Percentiles rank a stretch among this genome's conserved stretches.
phyloP scores from a whole-genome alignment of 2,888 invertebrate genomes.

The Aethes cnicana region DNA sequence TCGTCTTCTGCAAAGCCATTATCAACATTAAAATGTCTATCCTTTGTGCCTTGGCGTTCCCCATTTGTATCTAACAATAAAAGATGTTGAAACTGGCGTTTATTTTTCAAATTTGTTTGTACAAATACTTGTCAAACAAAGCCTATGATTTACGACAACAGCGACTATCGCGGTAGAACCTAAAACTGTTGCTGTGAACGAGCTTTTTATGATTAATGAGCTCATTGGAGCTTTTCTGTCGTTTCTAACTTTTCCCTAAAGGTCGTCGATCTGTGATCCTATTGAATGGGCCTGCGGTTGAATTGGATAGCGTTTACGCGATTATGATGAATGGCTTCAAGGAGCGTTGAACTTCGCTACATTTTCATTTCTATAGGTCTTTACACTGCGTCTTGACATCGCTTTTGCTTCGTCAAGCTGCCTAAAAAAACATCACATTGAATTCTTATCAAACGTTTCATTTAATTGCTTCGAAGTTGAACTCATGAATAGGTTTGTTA shows the following conservation, averaged over 20 bases:
- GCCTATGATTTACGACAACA: conserved; percentile 62
- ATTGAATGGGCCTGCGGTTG: conserved; percentile 37
- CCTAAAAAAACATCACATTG: too few relatives aligned
- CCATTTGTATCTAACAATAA: too few relatives aligned
- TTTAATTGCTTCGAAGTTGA: neutral
- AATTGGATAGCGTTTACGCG: conserved; percentile 39
- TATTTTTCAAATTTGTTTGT: conserved; percentile 41
- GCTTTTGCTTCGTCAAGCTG: conserved; percentile 12
- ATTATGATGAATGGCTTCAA: conserved; percentile 44
- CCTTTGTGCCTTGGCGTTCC: too few relatives aligned
- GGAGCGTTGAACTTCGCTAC: conserved; percentile 38
- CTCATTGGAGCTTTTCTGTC: conserved; percentile 58
- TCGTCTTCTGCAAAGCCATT: too few relatives aligned
- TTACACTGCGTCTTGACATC: neutral
- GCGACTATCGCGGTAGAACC: conserved; percentile 41
- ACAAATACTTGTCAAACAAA: conserved; percentile 41
- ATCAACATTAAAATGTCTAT: too few relatives aligned
- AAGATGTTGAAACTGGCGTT: neutral
- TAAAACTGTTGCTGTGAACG: conserved; percentile 66
- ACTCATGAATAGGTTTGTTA: conserved; percentile 4
- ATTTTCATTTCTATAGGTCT: conserved; percentile 22
- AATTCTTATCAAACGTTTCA: neutral
- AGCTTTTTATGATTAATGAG: conserved; percentile 65
- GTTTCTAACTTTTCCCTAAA: conserved; percentile 46
- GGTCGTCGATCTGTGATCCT: conserved; percentile 35